Evolutionary conservation across 2,113 vertebrate genomes (phyloP), one percentile per base, ranked within the genome.

Genomic region (Brachypodius melanocephalos): DNA sequence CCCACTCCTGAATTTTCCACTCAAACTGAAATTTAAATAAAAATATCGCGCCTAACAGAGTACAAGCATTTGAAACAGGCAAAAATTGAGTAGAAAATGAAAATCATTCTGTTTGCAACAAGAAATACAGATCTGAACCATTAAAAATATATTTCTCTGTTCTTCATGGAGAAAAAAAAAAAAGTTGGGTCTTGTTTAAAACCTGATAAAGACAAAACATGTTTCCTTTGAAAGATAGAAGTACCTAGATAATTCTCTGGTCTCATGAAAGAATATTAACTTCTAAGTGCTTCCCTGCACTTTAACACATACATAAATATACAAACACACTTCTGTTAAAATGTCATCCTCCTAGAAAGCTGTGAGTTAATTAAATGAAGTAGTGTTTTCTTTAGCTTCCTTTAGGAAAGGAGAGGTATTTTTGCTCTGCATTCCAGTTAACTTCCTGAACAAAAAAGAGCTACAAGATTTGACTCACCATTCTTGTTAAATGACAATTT

Each of bases 11-110:
- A 85, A 55, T 46, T 88, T 91, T 93, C 12, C 22, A 81, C 18
- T 82, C 25, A 85, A 87, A 59, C 14, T 73, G 65, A 95, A 94
- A 90, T 63, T 46, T 59, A 68, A 95, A 90, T 55, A 51, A 88
- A 95, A 96, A 73, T 52, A 65, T 48, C 40, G 54, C 34, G 84
- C 79, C 36, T 91, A 95, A 78, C 14, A 65, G 25, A 71, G 71
- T 42, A 84, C 2, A 94, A 73, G 59, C 79, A 88, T 31, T 84
- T 65, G 51, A 89, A 95, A 26, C 4, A 45, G 40, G 36, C 13
- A 91, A 89, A 89, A 89, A 25, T 2, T 40, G 10, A 91, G 36
- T 3, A 66, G 54, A 46, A 82, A 85, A 82, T 11, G 2, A 62
- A 76, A 73, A 89, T 31, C 3, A 46, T 18, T 74, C 11, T 7